These are phyloP conservation scores for Dichetophora obliterata DNA, from an alignment of 2,888 invertebrate species.

Conservation along the genomic window DNA sequence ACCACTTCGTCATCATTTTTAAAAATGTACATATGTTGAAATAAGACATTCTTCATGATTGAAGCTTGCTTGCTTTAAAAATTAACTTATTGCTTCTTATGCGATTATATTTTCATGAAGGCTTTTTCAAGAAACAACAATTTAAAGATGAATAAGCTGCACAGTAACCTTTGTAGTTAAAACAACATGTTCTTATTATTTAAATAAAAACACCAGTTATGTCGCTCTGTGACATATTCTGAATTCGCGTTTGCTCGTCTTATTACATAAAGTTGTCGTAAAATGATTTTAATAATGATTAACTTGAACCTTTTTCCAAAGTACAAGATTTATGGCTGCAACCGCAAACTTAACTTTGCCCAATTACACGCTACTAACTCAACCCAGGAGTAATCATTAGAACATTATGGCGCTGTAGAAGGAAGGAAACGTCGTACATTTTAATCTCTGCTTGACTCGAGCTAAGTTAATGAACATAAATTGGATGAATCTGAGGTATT, in stretches of 20 bases:
- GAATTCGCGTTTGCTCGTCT: neutral
- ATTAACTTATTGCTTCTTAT: too few species aligned
- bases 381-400: neutral
- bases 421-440: neutral
- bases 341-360: neutral
- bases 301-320: neutral
- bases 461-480: conserved; percentile 1
- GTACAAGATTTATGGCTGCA: conserved; percentile 1
- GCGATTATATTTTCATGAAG: too few species aligned
- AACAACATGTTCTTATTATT: too few species aligned
- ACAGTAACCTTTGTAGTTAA: too few species aligned
- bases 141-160: too few species aligned
- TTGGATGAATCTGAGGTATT: neutral
- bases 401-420: neutral
- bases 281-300: conserved; percentile 4
- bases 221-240: too few species aligned
- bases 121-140: too few species aligned
- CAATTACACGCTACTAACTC: conserved; percentile 12
- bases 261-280: neutral
- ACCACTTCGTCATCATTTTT: too few species aligned
- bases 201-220: too few species aligned
- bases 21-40: too few species aligned
- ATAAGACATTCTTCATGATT: too few species aligned
- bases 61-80: too few species aligned
- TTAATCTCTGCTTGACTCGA: neutral